phyloP scores from a whole-genome alignment of 2,797 vertebrate genomes.

The Onychomys leucogaster region DNA sequence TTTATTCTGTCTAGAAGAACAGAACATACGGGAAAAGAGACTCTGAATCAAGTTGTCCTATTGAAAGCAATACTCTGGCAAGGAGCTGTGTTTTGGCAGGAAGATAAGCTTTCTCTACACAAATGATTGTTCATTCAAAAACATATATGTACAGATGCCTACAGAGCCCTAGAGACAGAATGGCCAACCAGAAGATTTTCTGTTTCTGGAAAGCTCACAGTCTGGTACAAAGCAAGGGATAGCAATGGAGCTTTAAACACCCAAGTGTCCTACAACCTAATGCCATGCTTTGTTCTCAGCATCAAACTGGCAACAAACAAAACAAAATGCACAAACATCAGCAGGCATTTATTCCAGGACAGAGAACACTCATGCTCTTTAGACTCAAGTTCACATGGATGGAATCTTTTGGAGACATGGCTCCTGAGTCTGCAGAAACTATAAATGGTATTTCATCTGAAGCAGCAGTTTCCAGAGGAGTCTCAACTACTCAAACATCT shows the following conservation, averaged over 20 bases:
- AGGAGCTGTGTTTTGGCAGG: neutral
- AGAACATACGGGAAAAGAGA: neutral
- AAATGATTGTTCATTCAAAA: neutral
- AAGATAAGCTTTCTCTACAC: neutral
- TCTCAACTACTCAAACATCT: neutral
- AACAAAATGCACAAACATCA: neutral
- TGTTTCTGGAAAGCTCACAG: neutral
- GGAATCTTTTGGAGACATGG: neutral
- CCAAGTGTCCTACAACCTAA: neutral
- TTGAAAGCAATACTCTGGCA: neutral
- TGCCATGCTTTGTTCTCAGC: neutral
- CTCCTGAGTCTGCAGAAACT: neutral
- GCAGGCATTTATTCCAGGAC: neutral
- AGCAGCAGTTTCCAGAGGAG: neutral
- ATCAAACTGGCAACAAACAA: neutral
- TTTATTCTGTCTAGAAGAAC: neutral
- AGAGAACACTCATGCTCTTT: neutral
- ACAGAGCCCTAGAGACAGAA: neutral
- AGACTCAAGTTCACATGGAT: neutral
- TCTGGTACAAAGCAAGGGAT: neutral
- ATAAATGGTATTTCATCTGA: conserved; percentile 1
- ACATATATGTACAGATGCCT: neutral
- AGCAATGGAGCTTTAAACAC: neutral
- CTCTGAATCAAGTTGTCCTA: neutral
- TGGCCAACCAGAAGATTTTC: neutral